A percentile compares a stretch with the other conserved stretches of the same genome.
These are phyloP conservation scores for Athalia cordata DNA, from an alignment of 2,888 invertebrate genomes.

Conservation along the genomic window DNA sequence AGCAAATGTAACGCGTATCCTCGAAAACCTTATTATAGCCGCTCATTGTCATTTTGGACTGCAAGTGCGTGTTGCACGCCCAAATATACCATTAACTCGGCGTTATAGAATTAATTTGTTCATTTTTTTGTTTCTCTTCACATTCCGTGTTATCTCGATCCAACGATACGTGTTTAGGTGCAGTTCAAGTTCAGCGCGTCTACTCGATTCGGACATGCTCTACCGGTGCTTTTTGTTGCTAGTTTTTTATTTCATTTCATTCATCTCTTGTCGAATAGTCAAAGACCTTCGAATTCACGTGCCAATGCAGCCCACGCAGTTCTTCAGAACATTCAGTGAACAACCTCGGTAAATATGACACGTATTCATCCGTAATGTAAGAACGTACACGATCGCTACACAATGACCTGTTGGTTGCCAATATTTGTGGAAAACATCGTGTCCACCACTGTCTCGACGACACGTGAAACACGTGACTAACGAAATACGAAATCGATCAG, in stretches of 20 bases:
- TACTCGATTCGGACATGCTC: background rate
- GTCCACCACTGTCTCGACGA: background rate
- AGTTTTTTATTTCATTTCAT: background rate
- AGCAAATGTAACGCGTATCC: slow-evolving; percentile 3
- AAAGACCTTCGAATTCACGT: background rate
- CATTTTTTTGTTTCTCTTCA: background rate
- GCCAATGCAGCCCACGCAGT: background rate
- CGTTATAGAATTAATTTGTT: background rate
- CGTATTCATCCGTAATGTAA: background rate
- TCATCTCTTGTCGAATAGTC: background rate
- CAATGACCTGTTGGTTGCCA: slow-evolving; percentile 18
- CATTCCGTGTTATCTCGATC: background rate
- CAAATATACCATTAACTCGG: background rate
- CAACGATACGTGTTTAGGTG: background rate
- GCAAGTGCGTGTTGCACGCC: background rate
- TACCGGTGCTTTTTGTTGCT: background rate
- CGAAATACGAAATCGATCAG: slow-evolving; percentile 10
- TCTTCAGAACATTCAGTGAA: too few relatives aligned
- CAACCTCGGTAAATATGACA: background rate
- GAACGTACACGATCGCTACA: background rate
- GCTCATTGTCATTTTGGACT: background rate
- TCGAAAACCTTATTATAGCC: background rate
- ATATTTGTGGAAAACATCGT: slow-evolving; percentile 4
- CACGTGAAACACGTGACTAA: slow-evolving; percentile 19
- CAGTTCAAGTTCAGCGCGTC: background rate